Evolutionary conservation across 2,888 invertebrate species (phyloP), one percentile per base, ranked within the genome.

Genomic region (Dioctria linearis): DNA sequence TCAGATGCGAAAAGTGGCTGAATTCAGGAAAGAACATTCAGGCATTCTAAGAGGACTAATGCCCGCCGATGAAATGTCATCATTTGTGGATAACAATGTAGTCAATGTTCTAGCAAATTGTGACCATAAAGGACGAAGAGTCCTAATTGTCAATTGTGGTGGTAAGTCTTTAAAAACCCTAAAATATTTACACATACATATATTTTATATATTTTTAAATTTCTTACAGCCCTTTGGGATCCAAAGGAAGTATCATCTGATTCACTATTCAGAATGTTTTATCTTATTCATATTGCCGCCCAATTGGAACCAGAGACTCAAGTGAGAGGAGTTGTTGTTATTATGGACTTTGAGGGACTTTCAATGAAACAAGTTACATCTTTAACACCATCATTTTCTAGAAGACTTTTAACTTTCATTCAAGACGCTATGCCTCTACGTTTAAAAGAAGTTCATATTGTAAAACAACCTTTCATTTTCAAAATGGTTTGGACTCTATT

Each of bases 381-480:
- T 0, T 87, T 96, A 73, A 91, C 93, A 0, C 95, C 95, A 0
- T 88, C 92, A 6, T 96, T 95, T 89, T 94, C 95, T 73, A 92
- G 93, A 90, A 92, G 93, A 71, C 91, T 96, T 75, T 90, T 96
- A 82, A 92, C 92, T 8, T 96, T 96, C 89, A 95, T 96, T 84
- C 96, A 96, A 89, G 95, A 96, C 80, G 95, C 96, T 0, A 95
- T 96, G 95, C 95, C 96, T 3, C 88, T 95, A 75, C 91, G 96
- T 79, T 90, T 96, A 84, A 96, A 95, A 88, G 95, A 95, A 89
- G 93, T 96, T 8, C 96, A 96, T 89, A 93, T 96, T 86, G 95
- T 96, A 3, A 95, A 95, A 86, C 94, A 96, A 86, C 95, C 96
- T 0, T 94, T 93, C 90, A 90, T 96, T 82, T 96, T 96, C 90